Evolutionary conservation across 1,140 invertebrate species (phyloP), one percentile per base, ranked within the genome.

Genomic region (Panagrolaimus sp.): DNA sequence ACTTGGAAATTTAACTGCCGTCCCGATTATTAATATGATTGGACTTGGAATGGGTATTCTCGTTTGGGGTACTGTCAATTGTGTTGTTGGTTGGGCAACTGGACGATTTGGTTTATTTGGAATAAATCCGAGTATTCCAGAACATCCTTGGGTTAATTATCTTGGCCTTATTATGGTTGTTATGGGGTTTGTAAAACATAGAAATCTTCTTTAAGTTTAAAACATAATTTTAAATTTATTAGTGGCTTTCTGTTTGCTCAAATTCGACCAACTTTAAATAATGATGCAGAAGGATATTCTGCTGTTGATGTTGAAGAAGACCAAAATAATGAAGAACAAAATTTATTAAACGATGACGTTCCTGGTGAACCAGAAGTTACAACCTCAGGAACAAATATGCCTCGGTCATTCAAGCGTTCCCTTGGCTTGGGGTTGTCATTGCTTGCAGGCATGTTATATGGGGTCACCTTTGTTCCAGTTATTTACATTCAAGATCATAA

Each of bases 81-180:
- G 80, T 58, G 48, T 71, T 21, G 67, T 82, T 26, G 81, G 81
- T 8, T 86, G 86, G 86, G 83, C 83, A 12, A 83, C 78, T 68
- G 85, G 84, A 52, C 84, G 83, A 81, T 85, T 85, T 81, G 85
- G 84, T 8, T 76, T 80, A 66, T 85, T 86, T 80, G 84, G 84
- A 5, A 76, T 83, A 1, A 78, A 75, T 63, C 24, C 78, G 68
- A 74, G 79, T 55, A 52, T 73, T 0, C 84, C 84, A 2, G 63
- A 65, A 28, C 75, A 81, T 65, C 28, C 66, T 1, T 24, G 65
- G 3, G 32, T 86, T 68, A 86, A 86, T 73, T 84, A 85, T 74
- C 62, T 79, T 28, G 84, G 84, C n/a, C 80, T 86, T 12, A 70
- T 65, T n/a, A 45, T 85, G 26, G 80, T 84, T 63, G 74, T 83